Percentiles rank a stretch among this genome's conserved stretches.
phyloP scores from a whole-genome alignment of 2,888 invertebrate genomes.

The Liopterus haemorrhoidalis region DNA sequence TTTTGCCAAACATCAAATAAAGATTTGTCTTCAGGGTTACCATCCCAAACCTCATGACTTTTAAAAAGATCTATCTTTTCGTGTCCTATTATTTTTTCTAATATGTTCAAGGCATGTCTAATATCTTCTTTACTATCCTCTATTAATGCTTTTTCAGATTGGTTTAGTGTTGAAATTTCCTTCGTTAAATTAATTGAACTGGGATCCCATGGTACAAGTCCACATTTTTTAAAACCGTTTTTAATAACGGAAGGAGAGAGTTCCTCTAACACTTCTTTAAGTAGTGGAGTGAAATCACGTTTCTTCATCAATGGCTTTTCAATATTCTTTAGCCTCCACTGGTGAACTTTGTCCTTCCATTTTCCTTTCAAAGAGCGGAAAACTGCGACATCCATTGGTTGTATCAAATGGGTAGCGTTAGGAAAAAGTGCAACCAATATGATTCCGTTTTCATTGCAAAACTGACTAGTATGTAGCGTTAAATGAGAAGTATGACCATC shows the following conservation, averaged over 20 bases:
- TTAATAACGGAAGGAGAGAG: slow-evolving; percentile 26
- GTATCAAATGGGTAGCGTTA: slow-evolving; percentile 42
- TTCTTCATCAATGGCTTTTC: slow-evolving; percentile 31
- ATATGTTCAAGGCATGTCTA: neutral
- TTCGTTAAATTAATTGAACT: slow-evolving; percentile 20
- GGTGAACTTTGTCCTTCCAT: slow-evolving; percentile 35
- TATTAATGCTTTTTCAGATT: neutral
- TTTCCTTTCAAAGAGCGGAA: slow-evolving; percentile 38
- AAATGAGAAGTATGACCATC: slow-evolving; percentile 43
- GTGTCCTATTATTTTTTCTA: neutral
- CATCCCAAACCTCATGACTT: slow-evolving; percentile 17
- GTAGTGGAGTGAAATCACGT: slow-evolving; percentile 33
- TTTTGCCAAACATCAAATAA: slow-evolving; percentile 28
- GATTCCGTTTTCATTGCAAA: slow-evolving; percentile 40
- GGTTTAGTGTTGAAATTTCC: slow-evolving; percentile 7
- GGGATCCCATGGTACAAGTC: slow-evolving; percentile 30
- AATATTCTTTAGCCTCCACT: slow-evolving; percentile 34
- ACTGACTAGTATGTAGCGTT: slow-evolving; percentile 39
- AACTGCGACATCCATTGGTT: slow-evolving; percentile 41
- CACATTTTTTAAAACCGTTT: slow-evolving; percentile 35
- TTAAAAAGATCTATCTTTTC: neutral
- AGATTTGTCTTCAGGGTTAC: slow-evolving; percentile 21
- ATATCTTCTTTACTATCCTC: neutral
- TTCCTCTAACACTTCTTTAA: slow-evolving; percentile 31
- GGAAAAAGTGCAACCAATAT: slow-evolving; percentile 39